These are phyloP conservation scores for Drosophila recens DNA, from an alignment of 2,888 invertebrate species.

Conservation along the genomic window DNA sequence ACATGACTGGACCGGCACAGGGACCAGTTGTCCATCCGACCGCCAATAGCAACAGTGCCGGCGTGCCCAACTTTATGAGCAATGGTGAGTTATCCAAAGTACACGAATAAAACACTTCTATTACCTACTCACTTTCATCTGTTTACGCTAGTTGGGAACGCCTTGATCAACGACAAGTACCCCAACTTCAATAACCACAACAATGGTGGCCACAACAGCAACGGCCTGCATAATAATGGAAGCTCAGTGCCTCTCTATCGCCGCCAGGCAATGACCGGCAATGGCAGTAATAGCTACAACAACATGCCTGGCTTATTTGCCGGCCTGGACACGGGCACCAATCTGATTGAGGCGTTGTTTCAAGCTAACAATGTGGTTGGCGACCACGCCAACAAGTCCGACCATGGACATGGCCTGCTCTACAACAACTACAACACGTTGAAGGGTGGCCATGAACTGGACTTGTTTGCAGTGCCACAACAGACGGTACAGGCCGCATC, in stretches of 20 bases:
- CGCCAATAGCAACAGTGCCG: slow-evolving; percentile 34
- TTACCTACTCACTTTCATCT: neutral
- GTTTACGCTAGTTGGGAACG: slow-evolving; percentile 29
- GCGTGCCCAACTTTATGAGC: slow-evolving; percentile 63
- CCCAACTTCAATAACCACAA: slow-evolving; percentile 63
- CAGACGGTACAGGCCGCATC: slow-evolving; percentile 53
- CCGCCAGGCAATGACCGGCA: slow-evolving; percentile 84
- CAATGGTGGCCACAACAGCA: slow-evolving; percentile 51
- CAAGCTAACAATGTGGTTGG: slow-evolving; percentile 71
- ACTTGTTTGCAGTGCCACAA: slow-evolving; percentile 68
- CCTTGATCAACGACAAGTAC: slow-evolving; percentile 65
- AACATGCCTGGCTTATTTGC: slow-evolving; percentile 67
- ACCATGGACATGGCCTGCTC: slow-evolving; percentile 71
- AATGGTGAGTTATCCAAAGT: slow-evolving; percentile 65
- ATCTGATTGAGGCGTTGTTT: slow-evolving; percentile 83
- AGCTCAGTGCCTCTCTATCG: slow-evolving; percentile 86
- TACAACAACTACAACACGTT: slow-evolving; percentile 81
- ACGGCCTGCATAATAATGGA: slow-evolving; percentile 65
- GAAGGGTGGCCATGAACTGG: slow-evolving; percentile 79
- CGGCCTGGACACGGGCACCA: slow-evolving; percentile 75
- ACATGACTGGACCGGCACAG: slow-evolving; percentile 49
- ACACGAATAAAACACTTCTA: neutral
- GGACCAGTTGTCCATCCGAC: slow-evolving; percentile 33
- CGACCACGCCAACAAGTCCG: slow-evolving; percentile 66
- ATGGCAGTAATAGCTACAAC: slow-evolving; percentile 71